Conservation (phyloP, 2,113 vertebrate species). For the Epinephelus moara region DNA sequence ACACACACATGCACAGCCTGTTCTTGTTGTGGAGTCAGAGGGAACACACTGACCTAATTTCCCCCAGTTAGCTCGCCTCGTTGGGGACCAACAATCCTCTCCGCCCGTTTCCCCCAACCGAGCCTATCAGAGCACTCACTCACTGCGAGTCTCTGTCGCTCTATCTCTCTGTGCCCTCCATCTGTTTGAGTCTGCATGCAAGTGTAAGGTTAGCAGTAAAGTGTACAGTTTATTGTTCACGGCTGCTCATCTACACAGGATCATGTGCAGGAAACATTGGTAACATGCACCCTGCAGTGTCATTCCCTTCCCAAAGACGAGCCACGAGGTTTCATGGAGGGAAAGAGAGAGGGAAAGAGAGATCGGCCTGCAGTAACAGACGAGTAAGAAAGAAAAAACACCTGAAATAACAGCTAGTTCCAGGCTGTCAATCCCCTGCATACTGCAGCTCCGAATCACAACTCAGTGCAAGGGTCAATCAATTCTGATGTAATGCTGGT, state of each 20-base stretch:
- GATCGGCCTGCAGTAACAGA: constrained; percentile 29
- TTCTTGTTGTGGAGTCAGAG: constrained; percentile 77
- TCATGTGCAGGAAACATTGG: constrained; percentile 21
- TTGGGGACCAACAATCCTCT: constrained; percentile 81
- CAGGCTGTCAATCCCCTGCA: constrained; percentile 64
- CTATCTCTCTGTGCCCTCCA: constrained; percentile 68
- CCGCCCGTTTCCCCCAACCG: constrained; percentile 72
- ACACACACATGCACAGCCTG: constrained; percentile 48
- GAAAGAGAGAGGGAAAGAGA: constrained; percentile 28
- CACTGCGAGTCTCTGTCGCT: constrained; percentile 52
- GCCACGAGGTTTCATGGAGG: not conserved
- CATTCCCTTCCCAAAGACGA: constrained; percentile 1
- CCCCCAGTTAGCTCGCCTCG: constrained; percentile 79
- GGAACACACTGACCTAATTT: constrained; percentile 85
- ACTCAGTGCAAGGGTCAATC: constrained; percentile 75
- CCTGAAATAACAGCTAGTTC: constrained; percentile 71
- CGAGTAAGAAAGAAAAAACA: constrained; percentile 57
- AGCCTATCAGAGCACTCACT: constrained; percentile 72
- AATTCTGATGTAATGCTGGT: constrained; percentile 80
- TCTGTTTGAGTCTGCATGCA: constrained; percentile 59
- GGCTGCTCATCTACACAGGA: not conserved
- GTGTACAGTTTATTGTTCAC: constrained; percentile 25
- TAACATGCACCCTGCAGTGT: constrained; percentile 2
- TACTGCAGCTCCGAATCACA: constrained; percentile 51
- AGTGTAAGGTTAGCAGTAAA: constrained; percentile 43